Conservation (phyloP, 1,140 invertebrate species). For the Proctacanthus coquilletti region DNA sequence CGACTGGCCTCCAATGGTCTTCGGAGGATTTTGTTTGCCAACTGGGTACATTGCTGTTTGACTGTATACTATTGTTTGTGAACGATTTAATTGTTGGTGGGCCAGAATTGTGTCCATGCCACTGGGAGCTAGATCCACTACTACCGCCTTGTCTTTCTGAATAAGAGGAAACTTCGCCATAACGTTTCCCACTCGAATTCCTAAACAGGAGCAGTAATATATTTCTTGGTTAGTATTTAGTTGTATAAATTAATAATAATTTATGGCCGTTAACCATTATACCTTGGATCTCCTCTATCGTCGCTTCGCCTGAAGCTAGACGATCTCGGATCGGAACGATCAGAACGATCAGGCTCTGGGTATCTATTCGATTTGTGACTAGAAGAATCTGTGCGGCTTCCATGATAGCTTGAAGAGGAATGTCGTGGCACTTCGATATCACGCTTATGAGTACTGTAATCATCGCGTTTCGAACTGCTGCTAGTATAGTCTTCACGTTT, state of each 20-base stretch:
- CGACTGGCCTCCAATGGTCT: slow-evolving; percentile 18
- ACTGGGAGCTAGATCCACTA: slow-evolving; percentile 11
- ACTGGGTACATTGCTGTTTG: slow-evolving; percentile 2
- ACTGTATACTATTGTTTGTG: neutral
- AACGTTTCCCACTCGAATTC: neutral
- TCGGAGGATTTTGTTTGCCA: slow-evolving; percentile 13
- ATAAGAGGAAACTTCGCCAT: slow-evolving; percentile 4
- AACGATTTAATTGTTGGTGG: slow-evolving; percentile 3
- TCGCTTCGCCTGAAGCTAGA: neutral
- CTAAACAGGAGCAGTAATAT: no score
- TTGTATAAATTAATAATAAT: no score
- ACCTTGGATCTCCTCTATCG: no score
- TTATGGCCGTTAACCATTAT: no score
- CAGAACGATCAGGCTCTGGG: neutral
- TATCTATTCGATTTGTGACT: slow-evolving; percentile 9
- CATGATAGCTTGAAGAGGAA: slow-evolving; percentile 15
- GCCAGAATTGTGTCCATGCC: slow-evolving; percentile 19
- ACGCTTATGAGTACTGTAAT: slow-evolving; percentile 13
- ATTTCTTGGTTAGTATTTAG: no score
- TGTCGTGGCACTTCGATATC: slow-evolving; percentile 4
- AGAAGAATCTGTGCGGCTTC: slow-evolving; percentile 7
- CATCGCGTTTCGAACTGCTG: slow-evolving; percentile 14
- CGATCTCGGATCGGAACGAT: neutral
- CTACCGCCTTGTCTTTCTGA: slow-evolving; percentile 2
- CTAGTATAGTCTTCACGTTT: slow-evolving; percentile 24